phyloP scores from a whole-genome alignment of 2,888 invertebrate genomes.

The Agrenia bidenticulata region DNA sequence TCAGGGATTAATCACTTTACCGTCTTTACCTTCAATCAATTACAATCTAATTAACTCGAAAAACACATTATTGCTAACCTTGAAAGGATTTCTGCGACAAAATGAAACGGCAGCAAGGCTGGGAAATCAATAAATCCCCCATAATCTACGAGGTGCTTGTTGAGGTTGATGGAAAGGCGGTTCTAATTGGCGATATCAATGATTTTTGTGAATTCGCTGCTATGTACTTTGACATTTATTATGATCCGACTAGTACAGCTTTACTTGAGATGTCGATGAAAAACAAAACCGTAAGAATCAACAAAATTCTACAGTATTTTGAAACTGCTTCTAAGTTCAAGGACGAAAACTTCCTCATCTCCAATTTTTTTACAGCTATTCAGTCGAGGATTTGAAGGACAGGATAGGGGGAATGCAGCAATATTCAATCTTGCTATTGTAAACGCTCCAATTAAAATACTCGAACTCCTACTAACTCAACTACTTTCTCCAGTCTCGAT shows the following conservation, averaged over 20 bases:
- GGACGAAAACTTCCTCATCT: neutral
- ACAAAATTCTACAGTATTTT: no score
- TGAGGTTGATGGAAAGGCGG: constrained; percentile 40
- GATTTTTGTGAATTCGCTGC: constrained; percentile 50
- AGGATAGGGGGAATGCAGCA: constrained; percentile 31
- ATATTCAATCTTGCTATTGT: constrained; percentile 43
- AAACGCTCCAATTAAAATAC: constrained; percentile 35
- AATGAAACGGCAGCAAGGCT: constrained; percentile 40
- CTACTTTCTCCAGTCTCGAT: constrained; percentile 44
- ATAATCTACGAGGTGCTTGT: constrained; percentile 47
- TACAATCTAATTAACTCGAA: neutral
- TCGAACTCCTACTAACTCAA: constrained; percentile 44
- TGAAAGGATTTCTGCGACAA: constrained; percentile 19
- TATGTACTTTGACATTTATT: constrained; percentile 41
- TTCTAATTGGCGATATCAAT: constrained; percentile 49
- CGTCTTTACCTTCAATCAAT: no score
- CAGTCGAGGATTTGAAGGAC: constrained; percentile 24
- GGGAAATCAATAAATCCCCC: constrained; percentile 46
- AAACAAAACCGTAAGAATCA: constrained; percentile 37
- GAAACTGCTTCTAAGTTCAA: no score
- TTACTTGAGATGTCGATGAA: constrained; percentile 32
- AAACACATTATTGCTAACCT: neutral
- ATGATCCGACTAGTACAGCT: constrained; percentile 28
- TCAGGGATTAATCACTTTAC: no score
- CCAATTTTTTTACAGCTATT: constrained; percentile 15